These are phyloP conservation scores for Pachyseris speciosa DNA, from an alignment of 64 coral and sea anemone species.

Conservation along the genomic window DNA sequence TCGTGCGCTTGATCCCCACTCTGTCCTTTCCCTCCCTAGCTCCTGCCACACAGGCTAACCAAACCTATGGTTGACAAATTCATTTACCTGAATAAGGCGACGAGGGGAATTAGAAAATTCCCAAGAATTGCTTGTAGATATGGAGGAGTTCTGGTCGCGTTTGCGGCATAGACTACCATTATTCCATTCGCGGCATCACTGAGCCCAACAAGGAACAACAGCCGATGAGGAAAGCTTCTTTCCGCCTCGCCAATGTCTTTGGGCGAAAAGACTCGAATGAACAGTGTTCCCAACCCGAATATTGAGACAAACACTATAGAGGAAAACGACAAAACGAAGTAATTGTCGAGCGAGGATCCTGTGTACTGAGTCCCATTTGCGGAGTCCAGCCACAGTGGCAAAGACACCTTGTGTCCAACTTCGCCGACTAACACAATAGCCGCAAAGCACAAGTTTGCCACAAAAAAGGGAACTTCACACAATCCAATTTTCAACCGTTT, in stretches of 20 bases:
- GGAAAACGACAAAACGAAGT: constrained; percentile 63
- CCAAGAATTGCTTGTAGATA: constrained; percentile 76
- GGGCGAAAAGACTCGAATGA: constrained; percentile 58
- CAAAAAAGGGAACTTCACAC: constrained; percentile 24
- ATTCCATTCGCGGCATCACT: constrained; percentile 72
- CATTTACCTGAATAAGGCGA: constrained; percentile 39
- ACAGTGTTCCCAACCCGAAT: constrained; percentile 59
- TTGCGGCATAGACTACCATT: constrained; percentile 58
- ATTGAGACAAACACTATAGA: constrained; percentile 49
- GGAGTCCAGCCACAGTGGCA: constrained; percentile 70
- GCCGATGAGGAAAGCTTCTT: constrained; percentile 54
- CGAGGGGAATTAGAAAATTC: constrained; percentile 73
- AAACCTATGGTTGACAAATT: neutral
- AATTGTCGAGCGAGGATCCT: constrained; percentile 25
- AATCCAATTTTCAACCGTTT: constrained; percentile 8
- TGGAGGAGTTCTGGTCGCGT: constrained; percentile 62
- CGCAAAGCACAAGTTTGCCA: constrained; percentile 62
- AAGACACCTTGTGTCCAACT: constrained; percentile 26
- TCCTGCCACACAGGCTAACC: neutral
- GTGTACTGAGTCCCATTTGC: neutral
- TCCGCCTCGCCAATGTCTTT: constrained; percentile 76
- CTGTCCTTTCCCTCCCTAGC: no score
- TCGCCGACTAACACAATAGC: constrained; percentile 26
- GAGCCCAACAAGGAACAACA: constrained; percentile 70
- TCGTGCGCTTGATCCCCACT: no score